Evolutionary conservation across 64 coral and sea anemone species (phyloP).

Genomic region (Stylophora pistillata): DNA sequence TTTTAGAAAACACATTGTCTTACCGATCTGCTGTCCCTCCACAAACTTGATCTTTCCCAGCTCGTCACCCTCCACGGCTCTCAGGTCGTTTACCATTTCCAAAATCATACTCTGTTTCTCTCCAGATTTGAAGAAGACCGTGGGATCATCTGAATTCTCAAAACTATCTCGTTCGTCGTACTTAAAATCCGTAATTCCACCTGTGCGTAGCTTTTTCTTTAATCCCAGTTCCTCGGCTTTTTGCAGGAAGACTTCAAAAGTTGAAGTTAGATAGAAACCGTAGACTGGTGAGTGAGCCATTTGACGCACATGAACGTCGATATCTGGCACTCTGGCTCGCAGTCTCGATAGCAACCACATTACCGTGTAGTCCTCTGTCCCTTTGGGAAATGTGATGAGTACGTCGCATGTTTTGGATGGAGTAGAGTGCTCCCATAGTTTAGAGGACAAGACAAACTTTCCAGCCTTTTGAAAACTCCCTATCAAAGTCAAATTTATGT

Average conservation of each 20-base stretch:
- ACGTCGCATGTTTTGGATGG: conserved; percentile 93
- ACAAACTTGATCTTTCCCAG: conserved; percentile 95
- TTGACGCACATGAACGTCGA: conserved; percentile 94
- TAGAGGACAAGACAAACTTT: conserved; percentile 95
- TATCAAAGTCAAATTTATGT: neutral
- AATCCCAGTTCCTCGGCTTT: conserved; percentile 86
- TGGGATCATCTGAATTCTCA: conserved; percentile 81
- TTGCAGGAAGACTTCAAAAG: conserved; percentile 71
- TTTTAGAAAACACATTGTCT: neutral
- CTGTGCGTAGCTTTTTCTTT: conserved; percentile 78
- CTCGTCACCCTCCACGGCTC: conserved; percentile 92
- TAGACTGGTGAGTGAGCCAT: conserved; percentile 95
- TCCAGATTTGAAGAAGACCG: conserved; percentile 89
- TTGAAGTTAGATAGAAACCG: conserved; percentile 84
- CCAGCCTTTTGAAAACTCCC: conserved; percentile 69
- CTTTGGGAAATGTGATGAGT: conserved; percentile 87
- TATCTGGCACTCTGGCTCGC: conserved; percentile 78
- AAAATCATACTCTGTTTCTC: conserved; percentile 95
- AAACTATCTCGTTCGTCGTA: conserved; percentile 74
- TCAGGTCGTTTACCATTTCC: conserved; percentile 83
- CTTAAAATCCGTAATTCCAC: conserved; percentile 95
- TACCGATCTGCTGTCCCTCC: conserved; percentile 96
- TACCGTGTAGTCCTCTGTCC: conserved; percentile 92
- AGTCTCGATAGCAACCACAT: conserved; percentile 98
- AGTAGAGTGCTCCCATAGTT: conserved; percentile 94